Base-by-base conservation (phyloP, 2,888 invertebrate species). In the Mactromeris polynyma region DNA sequence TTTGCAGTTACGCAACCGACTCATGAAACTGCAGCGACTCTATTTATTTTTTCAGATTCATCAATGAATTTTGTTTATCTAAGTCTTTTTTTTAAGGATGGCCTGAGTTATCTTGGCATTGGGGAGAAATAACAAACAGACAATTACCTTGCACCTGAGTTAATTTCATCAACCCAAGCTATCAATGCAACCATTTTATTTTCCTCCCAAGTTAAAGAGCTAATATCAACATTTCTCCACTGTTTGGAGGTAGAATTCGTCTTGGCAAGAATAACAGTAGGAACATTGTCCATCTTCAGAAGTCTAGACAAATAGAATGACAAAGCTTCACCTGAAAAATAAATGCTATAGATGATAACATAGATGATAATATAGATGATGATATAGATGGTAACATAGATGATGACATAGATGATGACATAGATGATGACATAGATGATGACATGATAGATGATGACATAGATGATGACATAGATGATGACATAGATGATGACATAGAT, bases 261-360 rank as follows among this genome's bases (percentile, higher is more conserved):
- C 46, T 85, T 81, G 0, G 96, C 95, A 42, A 96, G 92, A 0
- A 95, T 94, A 17, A 96, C 96, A 14, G 94, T 93, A 0, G 96
- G 96, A 54, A 96, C 94, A 82, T 95, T 96, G 85, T 95, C 95
- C 91, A 96, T 93, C 3, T 95, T 95, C 54, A 96, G 93, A 33
- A 96, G 89, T 17, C 95, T 94, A 0, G 96, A 95, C 73, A 96
- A 93, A 87, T 96, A 94, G 89, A 96, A 96, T 2, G 96, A 96
- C 85, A 96, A 89, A 4, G 96, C 94, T 90, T 96, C 96, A 79
- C 96, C 96, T 96, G 94, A 1, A 93, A 91, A 33, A 64, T n/a
- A 64, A 64, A 64, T 17, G 51, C 14, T 42, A 51, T 9, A 1
- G 14, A 51, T 51, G 14, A 51, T 9, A 51, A 42, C 14, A n/a